A percentile compares a stretch with the other conserved stretches of the same genome.
phyloP scores from a whole-genome alignment of 2,113 vertebrate species.

The Leucoraja erinaceus region DNA sequence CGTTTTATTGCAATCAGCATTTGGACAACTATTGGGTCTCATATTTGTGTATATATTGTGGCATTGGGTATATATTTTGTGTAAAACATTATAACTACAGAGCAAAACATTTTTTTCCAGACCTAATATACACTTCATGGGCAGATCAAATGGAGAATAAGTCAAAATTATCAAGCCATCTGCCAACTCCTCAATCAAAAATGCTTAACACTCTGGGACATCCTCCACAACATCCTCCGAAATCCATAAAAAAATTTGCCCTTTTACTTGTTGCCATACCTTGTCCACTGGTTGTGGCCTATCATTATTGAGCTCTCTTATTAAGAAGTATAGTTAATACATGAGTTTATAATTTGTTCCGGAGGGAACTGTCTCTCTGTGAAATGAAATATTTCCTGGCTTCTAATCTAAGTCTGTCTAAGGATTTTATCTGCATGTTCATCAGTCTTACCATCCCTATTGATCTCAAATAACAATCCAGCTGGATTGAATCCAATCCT shows the following conservation, averaged over 20 bases:
- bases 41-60: no score
- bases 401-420: not conserved
- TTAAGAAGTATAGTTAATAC: not conserved
- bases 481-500: not conserved
- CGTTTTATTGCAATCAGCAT: not conserved
- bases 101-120: not conserved
- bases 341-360: not conserved
- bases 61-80: no score
- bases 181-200: not conserved
- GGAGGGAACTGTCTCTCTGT: not conserved
- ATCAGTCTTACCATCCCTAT: not conserved
- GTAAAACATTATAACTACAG: not conserved
- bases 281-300: not conserved
- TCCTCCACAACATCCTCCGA: not conserved
- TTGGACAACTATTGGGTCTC: not conserved
- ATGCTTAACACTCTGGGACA: not conserved
- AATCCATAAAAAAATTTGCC: not conserved
- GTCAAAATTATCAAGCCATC: not conserved
- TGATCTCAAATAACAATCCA: not conserved
- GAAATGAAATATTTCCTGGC: not conserved
- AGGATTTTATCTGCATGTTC: slow-evolving; percentile 16
- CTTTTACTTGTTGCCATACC: not conserved
- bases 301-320: not conserved
- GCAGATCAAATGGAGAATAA: not conserved
- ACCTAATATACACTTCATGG: not conserved